Evolutionary conservation across 2,888 invertebrate species (phyloP), one percentile per base, ranked within the genome.

Genomic region (Cataglyphis rosenhaueri): DNA sequence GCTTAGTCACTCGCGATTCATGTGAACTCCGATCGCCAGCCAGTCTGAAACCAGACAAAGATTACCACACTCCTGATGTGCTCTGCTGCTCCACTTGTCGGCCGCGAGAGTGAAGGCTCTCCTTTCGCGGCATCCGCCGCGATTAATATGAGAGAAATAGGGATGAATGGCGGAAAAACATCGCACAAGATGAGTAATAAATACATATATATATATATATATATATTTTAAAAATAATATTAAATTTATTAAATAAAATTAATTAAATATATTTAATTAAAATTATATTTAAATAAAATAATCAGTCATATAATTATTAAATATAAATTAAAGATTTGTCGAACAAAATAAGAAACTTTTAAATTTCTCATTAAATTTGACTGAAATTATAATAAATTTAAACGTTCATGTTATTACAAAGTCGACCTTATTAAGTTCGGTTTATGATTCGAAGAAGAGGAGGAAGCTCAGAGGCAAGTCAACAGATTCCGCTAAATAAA

Each of bases 21-120:
- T 97, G 98, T 98, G 95, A 98, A 98, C 95, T 98, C 98, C 93
- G 98, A 97, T 95, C 98, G 96, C 98, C 98, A 98, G 94, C 98
- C 97, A 95, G 97, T 97, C 98, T 98, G 97, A 84, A 96, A 96
- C 94, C 93, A 95, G 94, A 93, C 93, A 91, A 94, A 91, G 91
- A 68, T 78, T 79, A 71, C 71, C 78, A 70, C 71, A 59, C 78
- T 79, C 71, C 29, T 75, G 61, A 62, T n/a, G 52, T 52, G 52
- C n/a, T 52, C n/a, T 52, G 76, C 44, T 66, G 81, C 64, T 82
- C 44, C 66, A 66, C 59, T 76, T 66, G 81, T 21, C 57, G 35
- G 48, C 18, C 35, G 64, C 21, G 64, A 78, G 64, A 78, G 25
- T 12, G 66, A 55, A 66, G 66, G 25, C 65, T 25, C 65, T 3